Percentiles rank a stretch among this genome's conserved stretches.
phyloP scores from a whole-genome alignment of 2,797 vertebrate species.

The Oceanodroma leucorhoa region DNA sequence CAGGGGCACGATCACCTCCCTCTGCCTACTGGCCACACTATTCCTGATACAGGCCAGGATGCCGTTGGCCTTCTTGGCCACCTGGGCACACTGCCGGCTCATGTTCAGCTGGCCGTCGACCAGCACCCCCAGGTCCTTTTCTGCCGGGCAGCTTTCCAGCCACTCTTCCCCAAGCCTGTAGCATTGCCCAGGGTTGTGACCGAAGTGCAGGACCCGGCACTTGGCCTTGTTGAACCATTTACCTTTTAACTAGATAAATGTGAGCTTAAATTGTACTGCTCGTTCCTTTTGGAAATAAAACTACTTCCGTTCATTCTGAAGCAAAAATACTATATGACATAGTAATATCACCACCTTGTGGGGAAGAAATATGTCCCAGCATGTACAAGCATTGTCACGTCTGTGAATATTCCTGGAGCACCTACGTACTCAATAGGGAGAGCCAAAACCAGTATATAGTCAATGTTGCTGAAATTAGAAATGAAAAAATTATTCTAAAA shows the following conservation, averaged over 20 bases:
- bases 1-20: no score
- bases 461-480: neutral
- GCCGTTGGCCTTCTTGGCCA: no score
- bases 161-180: no score
- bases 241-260: neutral
- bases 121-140: no score
- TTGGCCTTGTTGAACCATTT: no score
- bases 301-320: neutral
- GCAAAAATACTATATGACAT: neutral
- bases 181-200: no score
- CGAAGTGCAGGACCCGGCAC: no score
- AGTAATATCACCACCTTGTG: slow-evolving; percentile 57
- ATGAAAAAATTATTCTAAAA: neutral
- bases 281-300: neutral
- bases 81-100: no score
- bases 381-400: neutral
- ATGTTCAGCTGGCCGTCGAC: no score
- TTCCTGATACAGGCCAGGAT: no score
- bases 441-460: neutral
- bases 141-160: no score
- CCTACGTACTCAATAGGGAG: neutral
- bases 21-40: no score
- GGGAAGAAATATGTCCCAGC: neutral
- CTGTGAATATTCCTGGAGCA: neutral
- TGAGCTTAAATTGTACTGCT: neutral